Percentiles rank a stretch among this genome's conserved stretches.
Conservation (phyloP, 2,888 invertebrate species). For the Malacosoma neustria region DNA sequence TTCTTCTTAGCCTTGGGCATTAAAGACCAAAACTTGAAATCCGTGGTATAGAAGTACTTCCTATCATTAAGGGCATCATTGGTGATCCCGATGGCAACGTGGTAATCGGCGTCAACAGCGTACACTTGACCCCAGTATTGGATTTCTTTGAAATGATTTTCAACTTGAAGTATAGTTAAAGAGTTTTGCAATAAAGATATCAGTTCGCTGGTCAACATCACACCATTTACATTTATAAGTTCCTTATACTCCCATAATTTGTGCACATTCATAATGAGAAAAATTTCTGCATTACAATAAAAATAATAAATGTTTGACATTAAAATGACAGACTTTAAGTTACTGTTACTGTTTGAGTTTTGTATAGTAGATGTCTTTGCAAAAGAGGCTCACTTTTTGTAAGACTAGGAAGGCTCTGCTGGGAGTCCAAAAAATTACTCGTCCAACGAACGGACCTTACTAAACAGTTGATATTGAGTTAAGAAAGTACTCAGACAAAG, state of each 20-base stretch:
- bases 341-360: too few relatives aligned
- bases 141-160: constrained; percentile 87
- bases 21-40: constrained; percentile 80
- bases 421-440: too few relatives aligned
- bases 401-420: too few relatives aligned
- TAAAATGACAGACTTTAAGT: not conserved
- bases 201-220: constrained; percentile 82
- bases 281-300: not conserved
- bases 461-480: too few relatives aligned
- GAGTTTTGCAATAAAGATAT: constrained; percentile 84
- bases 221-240: constrained; percentile 74
- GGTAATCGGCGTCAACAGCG: constrained; percentile 86
- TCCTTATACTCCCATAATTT: constrained; percentile 64
- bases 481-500: too few relatives aligned
- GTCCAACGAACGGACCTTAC: too few relatives aligned
- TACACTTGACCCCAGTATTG: constrained; percentile 92
- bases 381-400: too few relatives aligned
- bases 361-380: too few relatives aligned
- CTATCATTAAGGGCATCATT: constrained; percentile 82
- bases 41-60: constrained; percentile 85
- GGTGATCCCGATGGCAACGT: constrained; percentile 86
- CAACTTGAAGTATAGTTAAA: constrained; percentile 83
- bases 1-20: constrained; percentile 60
- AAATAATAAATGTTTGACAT: not conserved
- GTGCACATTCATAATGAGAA: constrained; percentile 46